phyloP scores from a whole-genome alignment of 2,113 vertebrate species.

The Sinocyclocheilus grahami region DNA sequence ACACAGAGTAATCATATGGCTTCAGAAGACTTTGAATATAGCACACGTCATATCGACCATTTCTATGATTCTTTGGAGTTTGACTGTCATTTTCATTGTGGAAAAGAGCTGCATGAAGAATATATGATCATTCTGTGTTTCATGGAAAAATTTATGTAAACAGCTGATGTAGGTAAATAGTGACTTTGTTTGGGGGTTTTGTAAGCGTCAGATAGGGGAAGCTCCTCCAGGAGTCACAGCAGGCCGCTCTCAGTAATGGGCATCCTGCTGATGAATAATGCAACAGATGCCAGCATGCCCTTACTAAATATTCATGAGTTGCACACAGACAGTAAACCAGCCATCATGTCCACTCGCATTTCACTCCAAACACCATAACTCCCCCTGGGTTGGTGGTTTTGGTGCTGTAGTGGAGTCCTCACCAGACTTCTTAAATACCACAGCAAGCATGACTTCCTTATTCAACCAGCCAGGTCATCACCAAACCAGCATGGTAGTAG shows the following conservation, averaged over 20 bases:
- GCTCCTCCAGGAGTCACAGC: neutral
- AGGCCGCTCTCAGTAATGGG: neutral
- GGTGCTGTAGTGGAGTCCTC: neutral
- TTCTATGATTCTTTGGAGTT: neutral
- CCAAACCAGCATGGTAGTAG: too few relatives aligned
- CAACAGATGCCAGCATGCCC: conserved; percentile 24
- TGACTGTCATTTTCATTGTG: neutral
- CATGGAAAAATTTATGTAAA: neutral
- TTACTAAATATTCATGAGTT: conserved; percentile 47
- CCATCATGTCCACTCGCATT: neutral
- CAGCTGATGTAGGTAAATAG: neutral
- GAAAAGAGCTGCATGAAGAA: neutral
- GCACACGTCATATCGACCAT: too few relatives aligned
- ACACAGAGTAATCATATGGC: too few relatives aligned
- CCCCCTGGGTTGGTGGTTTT: neutral
- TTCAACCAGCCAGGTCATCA: too few relatives aligned
- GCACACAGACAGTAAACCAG: conserved; percentile 9
- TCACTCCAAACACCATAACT: neutral
- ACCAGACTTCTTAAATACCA: too few relatives aligned
- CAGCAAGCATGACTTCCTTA: too few relatives aligned
- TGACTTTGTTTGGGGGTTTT: neutral
- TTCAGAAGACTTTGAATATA: too few relatives aligned
- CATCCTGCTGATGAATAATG: conserved; percentile 34
- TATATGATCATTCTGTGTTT: neutral
- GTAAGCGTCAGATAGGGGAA: neutral